Percentiles rank a stretch among this genome's conserved stretches.
phyloP scores from a whole-genome alignment of 2,113 vertebrate species.

The Oceanites oceanicus region DNA sequence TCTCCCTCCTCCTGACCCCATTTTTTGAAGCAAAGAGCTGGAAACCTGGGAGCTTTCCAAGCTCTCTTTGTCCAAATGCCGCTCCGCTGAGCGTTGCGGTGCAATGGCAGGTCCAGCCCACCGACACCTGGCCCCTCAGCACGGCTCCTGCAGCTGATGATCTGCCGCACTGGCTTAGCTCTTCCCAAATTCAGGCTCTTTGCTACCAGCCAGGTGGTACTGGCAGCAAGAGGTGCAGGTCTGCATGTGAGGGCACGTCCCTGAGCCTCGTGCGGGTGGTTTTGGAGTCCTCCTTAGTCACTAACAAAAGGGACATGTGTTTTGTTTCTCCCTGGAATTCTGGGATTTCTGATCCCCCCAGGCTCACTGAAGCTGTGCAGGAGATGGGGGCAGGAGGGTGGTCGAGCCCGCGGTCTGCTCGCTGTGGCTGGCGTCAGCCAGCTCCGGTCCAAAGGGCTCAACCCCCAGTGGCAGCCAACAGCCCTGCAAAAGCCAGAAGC shows the following conservation, averaged over 20 bases:
- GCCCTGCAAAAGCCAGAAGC: neutral
- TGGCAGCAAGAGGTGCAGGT: neutral
- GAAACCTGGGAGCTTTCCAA: slow-evolving; percentile 3
- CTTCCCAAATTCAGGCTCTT: neutral
- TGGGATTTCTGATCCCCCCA: neutral
- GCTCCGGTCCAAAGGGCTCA: neutral
- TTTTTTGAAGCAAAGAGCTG: slow-evolving; percentile 1
- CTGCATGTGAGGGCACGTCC: neutral
- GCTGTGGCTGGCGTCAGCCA: neutral
- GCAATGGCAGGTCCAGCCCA: neutral
- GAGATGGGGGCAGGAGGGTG: neutral
- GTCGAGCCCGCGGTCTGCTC: rapidly evolving
- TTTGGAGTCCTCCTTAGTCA: rapidly evolving
- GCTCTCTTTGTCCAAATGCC: neutral
- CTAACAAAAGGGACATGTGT: rapidly evolving
- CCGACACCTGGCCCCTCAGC: slow-evolving; percentile 30
- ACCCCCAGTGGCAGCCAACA: rapidly evolving
- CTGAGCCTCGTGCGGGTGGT: rapidly evolving
- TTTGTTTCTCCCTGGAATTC: neutral
- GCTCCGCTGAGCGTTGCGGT: neutral
- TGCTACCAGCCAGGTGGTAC: neutral
- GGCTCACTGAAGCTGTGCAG: neutral
- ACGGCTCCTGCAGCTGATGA: slow-evolving; percentile 1
- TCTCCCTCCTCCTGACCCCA: neutral
- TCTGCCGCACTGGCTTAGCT: neutral